Conservation (phyloP, 2,113 vertebrate genomes). For the Lutjanus erythropterus region DNA sequence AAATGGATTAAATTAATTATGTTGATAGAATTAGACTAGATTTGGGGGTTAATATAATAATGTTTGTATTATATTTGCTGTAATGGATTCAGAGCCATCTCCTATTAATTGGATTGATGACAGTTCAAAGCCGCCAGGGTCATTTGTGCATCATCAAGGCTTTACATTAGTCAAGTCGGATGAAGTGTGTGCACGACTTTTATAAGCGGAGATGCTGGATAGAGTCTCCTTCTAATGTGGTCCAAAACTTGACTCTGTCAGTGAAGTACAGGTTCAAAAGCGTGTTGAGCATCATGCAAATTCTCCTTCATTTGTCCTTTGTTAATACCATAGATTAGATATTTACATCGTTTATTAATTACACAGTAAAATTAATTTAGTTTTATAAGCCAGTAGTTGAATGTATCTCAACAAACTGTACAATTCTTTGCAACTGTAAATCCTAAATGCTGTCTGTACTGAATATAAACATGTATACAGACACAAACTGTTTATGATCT, state of each 20-base stretch:
- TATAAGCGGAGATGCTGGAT: slow-evolving; percentile 1
- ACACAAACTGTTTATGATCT: too few relatives aligned
- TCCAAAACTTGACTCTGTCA: background rate
- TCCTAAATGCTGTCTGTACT: too few relatives aligned
- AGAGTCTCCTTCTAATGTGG: background rate
- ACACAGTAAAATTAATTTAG: slow-evolving; percentile 15
- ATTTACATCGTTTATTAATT: background rate
- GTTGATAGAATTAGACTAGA: slow-evolving; percentile 81
- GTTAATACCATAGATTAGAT: background rate
- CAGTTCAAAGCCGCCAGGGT: slow-evolving; percentile 67
- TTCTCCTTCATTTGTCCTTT: slow-evolving; percentile 24
- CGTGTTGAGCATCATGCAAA: background rate
- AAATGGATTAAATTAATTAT: slow-evolving; percentile 82
- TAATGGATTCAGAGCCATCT: slow-evolving; percentile 82
- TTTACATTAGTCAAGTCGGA: slow-evolving; percentile 51
- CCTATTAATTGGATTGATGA: slow-evolving; percentile 83
- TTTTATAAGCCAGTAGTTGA: background rate
- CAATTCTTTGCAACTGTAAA: background rate
- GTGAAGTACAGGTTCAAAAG: background rate
- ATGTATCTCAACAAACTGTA: background rate
- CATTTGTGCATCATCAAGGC: slow-evolving; percentile 65
- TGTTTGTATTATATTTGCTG: slow-evolving; percentile 80
- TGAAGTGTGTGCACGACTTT: slow-evolving; percentile 44
- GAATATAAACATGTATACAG: too few relatives aligned
- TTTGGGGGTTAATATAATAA: slow-evolving; percentile 83